Evolutionary conservation across 1,140 invertebrate genomes (phyloP).

Genomic region (Leptinotarsa defecta): DNA sequence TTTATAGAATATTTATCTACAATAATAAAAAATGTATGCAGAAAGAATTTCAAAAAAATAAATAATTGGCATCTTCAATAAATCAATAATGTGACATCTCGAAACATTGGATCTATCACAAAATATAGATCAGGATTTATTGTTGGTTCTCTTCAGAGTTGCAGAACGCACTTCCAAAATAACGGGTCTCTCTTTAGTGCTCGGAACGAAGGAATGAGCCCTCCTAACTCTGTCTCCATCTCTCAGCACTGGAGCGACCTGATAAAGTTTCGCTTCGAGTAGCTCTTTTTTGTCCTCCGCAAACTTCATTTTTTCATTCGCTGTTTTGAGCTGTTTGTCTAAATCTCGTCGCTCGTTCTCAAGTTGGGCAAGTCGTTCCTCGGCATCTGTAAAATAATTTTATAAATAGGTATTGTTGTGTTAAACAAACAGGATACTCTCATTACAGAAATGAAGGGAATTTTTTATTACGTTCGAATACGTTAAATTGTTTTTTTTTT

Average conservation of each 20-base stretch:
- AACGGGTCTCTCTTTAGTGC: constrained; percentile 59
- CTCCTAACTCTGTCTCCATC: constrained; percentile 60
- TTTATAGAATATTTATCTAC: no score
- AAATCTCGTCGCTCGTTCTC: constrained; percentile 70
- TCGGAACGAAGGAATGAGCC: constrained; percentile 65
- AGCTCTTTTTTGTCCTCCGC: constrained; percentile 71
- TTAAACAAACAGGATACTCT: no score
- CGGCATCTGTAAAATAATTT: constrained; percentile 63
- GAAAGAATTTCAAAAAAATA: no score
- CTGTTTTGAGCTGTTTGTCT: constrained; percentile 68
- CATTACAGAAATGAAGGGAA: no score
- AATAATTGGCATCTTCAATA: no score
- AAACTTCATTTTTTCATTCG: constrained; percentile 67
- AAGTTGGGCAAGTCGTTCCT: constrained; percentile 66
- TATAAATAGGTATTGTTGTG: no score
- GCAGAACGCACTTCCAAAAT: constrained; percentile 48
- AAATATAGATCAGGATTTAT: constrained; percentile 17
- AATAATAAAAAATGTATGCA: no score
- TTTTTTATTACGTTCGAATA: no score
- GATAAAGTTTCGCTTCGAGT: constrained; percentile 66
- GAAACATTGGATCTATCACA: no score
- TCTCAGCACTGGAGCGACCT: constrained; percentile 45
- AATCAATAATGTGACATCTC: no score
- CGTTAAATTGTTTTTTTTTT: no score
- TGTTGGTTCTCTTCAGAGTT: constrained; percentile 43